These are phyloP conservation scores for Escarpia spicata DNA, from an alignment of 2,888 invertebrate species.

Conservation along the genomic window DNA sequence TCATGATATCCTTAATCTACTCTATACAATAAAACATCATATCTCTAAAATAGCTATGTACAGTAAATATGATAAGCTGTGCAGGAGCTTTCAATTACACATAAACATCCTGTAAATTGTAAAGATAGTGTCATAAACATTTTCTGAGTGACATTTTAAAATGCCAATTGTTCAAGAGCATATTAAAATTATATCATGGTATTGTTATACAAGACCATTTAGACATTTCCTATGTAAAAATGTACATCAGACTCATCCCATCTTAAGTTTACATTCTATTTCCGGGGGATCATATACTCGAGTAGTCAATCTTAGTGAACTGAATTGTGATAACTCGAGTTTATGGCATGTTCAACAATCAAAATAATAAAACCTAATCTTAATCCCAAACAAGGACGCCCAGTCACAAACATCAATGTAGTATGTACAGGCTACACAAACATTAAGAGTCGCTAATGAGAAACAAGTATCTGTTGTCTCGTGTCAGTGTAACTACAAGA, in stretches of 20 bases:
- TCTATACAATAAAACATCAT: constrained; percentile 3
- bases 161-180: neutral
- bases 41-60: constrained; percentile 1
- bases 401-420: neutral
- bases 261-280: neutral
- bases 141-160: neutral
- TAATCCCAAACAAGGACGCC: neutral
- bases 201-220: no score
- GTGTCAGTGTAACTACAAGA: neutral
- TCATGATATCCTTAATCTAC: neutral
- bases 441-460: neutral
- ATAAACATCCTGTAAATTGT: neutral
- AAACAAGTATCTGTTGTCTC: no score
- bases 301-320: neutral
- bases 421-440: neutral
- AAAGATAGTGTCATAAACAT: neutral
- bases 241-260: neutral
- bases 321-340: neutral
- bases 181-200: neutral
- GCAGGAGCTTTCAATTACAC: neutral
- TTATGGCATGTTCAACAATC: neutral
- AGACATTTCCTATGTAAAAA: neutral
- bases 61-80: constrained; percentile 6
- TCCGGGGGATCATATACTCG: neutral
- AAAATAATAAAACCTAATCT: neutral